These are phyloP conservation scores for Biston betularia DNA, from an alignment of 2,888 invertebrate genomes.

Conservation along the genomic window DNA sequence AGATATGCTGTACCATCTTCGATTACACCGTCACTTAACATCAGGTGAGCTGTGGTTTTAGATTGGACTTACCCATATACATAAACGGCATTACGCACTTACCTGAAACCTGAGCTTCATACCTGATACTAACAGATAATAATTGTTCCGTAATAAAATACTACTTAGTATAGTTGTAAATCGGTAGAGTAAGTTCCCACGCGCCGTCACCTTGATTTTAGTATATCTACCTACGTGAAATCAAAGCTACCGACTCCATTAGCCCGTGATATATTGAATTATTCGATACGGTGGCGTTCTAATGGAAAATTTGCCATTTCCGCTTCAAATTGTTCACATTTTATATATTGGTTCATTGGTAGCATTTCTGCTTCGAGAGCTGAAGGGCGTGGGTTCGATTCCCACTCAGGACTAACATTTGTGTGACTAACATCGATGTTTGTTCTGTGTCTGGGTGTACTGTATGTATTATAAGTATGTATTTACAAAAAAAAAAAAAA, in stretches of 20 bases:
- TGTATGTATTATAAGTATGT: no score
- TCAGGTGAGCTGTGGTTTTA: no score
- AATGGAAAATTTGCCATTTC: constrained; percentile 36
- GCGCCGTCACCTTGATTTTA: constrained; percentile 55
- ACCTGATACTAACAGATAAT: constrained; percentile 21
- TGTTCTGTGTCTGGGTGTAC: no score
- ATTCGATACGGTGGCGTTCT: constrained; percentile 50
- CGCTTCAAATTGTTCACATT: constrained; percentile 21
- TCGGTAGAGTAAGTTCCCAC: constrained; percentile 51
- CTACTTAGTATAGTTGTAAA: neutral
- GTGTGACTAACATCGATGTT: no score
- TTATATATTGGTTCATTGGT: no score
- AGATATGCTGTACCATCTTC: no score
- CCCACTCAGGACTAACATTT: no score
- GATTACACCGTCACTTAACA: no score
- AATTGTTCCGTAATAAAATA: constrained; percentile 21
- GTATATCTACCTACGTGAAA: constrained; percentile 22
- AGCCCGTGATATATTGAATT: constrained; percentile 47
- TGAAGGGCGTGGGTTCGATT: no score
- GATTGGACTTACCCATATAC: neutral
- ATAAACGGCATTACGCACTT: neutral
- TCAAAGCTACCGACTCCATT: constrained; percentile 19
- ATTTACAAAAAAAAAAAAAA: no score
- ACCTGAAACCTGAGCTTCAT: neutral
- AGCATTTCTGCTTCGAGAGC: no score